phyloP scores from a whole-genome alignment of 2,797 vertebrate genomes.

The Tenualosa ilisha region DNA sequence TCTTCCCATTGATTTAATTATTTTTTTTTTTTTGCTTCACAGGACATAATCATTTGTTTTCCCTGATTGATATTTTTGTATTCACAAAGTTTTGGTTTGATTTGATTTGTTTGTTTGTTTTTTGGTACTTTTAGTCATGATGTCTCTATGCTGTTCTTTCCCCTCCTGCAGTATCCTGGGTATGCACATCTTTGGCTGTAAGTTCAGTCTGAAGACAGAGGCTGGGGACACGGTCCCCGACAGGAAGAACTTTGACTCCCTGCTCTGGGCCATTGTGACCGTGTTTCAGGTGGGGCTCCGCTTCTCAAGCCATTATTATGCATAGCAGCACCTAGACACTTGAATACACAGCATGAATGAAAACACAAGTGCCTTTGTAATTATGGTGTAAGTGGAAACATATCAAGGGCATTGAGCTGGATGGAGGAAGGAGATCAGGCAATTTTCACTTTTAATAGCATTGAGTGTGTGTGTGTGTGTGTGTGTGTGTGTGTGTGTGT shows the following conservation, averaged over 20 bases:
- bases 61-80: neutral
- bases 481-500: neutral
- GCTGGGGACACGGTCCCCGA: constrained; percentile 95
- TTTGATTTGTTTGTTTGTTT: neutral
- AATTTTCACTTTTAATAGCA: too few species aligned
- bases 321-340: neutral
- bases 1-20: neutral
- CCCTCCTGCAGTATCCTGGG: constrained; percentile 84
- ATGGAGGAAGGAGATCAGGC: neutral
- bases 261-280: constrained; percentile 96
- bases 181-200: constrained; percentile 98
- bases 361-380: neutral
- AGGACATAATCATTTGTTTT: neutral
- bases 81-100: neutral
- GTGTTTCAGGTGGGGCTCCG: constrained; percentile 86
- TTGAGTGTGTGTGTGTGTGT: neutral
- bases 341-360: neutral
- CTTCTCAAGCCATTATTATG: neutral
- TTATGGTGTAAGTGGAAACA: neutral
- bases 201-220: constrained; percentile 94
- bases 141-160: neutral
- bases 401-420: neutral
- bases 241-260: constrained; percentile 95
- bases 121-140: neutral
- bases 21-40: neutral